These are phyloP conservation scores for Thaleichthys pacificus DNA, from an alignment of 2,797 vertebrate species.

Conservation along the genomic window DNA sequence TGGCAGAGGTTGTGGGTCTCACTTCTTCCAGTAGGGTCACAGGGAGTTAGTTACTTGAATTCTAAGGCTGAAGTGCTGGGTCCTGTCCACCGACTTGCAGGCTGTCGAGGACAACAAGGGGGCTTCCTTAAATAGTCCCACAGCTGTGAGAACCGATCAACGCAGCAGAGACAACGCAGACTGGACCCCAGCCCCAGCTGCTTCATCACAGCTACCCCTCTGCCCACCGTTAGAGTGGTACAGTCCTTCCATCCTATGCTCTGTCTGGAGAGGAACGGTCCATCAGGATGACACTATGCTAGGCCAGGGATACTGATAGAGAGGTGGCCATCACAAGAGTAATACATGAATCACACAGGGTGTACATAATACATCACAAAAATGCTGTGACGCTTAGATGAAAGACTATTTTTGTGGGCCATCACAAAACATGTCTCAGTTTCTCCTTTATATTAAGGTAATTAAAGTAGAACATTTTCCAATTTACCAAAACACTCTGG, in stretches of 20 bases:
- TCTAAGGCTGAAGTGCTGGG: conserved; percentile 16
- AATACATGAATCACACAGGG: background rate
- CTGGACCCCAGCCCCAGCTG: conserved; percentile 53
- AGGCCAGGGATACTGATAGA: conserved; percentile 12
- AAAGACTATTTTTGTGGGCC: no score
- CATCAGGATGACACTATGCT: conserved; percentile 33
- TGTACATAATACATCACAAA: no score
- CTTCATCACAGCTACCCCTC: conserved; percentile 38
- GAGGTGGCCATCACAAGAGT: conserved; percentile 25
- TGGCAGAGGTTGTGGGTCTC: background rate
- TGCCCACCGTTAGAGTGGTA: conserved; percentile 45
- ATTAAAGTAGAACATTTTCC: no score
- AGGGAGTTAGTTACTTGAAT: conserved; percentile 31
- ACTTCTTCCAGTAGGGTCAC: background rate
- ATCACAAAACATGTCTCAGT: no score
- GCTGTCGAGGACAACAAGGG: conserved; percentile 65
- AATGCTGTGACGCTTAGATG: no score
- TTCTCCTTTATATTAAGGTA: no score
- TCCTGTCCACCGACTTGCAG: conserved; percentile 40
- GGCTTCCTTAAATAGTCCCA: conserved; percentile 69
- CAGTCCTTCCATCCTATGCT: conserved; percentile 15
- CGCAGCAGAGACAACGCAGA: conserved; percentile 65
- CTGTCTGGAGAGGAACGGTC: conserved; percentile 23
- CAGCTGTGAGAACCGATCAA: conserved; percentile 77
- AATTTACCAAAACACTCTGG: no score